Base-by-base conservation (phyloP, 2,888 invertebrate genomes). In the Caenorhabditis japonica region DNA sequence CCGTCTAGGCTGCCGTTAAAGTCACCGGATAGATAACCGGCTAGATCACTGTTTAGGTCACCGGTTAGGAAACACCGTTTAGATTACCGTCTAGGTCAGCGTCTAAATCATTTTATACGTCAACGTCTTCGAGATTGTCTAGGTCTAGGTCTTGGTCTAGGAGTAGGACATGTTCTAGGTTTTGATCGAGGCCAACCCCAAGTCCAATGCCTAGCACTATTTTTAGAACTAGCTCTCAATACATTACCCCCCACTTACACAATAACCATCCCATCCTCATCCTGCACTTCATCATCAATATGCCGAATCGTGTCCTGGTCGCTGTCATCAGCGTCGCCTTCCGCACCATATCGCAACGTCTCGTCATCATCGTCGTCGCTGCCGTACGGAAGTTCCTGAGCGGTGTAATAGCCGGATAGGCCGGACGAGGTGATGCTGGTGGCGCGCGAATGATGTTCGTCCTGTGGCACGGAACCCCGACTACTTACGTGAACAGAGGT, bases 341-440 rank as follows among this genome's bases (percentile, higher is more conserved):
- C n/a, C n/a, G n/a, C n/a, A 13, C 39, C 43, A n/a, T 25, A 56
- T 52, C 44, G 53, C 8, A 30, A 33, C 17, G 39, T 10, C 21
- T 62, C 68, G 3, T 60, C 69, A 4, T 69, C 58, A 12, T 72
- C 58, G 12, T 72, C 52, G 21, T 68, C 56, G 13, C 38, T 38
- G 36, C 51, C 58, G 23, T 61, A 49, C 10, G 27, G 34, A 23
- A 55, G 39, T 55, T 75, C 79, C 76, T 79, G 79, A 79, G 76
- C 76, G 51, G 79, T 79, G 69, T 69, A 76, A 73, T 79, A 79
- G 25, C 71, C 76, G 39, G 74, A 68, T 43, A 69, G 73, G 25
- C 71, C 74, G 60, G 75, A 72, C 53, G 76, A 74, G 39, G 76
- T 68, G 58, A 72, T 55, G 49, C 75, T 70, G 41, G 60, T 66